These are phyloP conservation scores for Dicerorhinus sumatrensis DNA, from an alignment of 2,113 vertebrate genomes.

Conservation along the genomic window DNA sequence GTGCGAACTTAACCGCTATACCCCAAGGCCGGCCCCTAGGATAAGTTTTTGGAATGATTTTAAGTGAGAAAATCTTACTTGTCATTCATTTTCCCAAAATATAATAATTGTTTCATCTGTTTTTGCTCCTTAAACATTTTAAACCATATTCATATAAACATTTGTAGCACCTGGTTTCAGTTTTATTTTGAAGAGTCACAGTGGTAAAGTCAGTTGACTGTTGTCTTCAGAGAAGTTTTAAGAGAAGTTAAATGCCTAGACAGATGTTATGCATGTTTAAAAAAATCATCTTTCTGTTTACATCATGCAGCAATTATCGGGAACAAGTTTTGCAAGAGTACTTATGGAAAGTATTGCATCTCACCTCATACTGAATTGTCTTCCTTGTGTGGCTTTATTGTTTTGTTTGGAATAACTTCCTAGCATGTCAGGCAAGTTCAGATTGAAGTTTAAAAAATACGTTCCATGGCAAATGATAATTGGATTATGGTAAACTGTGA, in stretches of 20 bases:
- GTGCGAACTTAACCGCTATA: too few species aligned
- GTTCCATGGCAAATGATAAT: conserved; percentile 39
- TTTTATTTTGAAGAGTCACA: conserved; percentile 11
- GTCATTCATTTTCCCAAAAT: neutral
- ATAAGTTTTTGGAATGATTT: neutral
- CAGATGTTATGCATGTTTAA: neutral
- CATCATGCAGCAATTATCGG: neutral
- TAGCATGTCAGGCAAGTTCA: conserved; percentile 36
- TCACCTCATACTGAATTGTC: neutral
- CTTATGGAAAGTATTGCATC: neutral
- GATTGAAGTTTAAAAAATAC: conserved; percentile 37
- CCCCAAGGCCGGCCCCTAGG: neutral
- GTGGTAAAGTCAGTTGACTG: neutral
- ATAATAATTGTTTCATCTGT: neutral
- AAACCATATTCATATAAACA: neutral
- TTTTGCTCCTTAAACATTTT: conserved; percentile 17
- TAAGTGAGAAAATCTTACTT: conserved; percentile 15
- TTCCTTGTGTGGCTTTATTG: conserved; percentile 22
- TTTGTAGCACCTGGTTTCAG: neutral
- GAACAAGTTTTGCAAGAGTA: conserved; percentile 30
- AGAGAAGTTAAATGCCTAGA: neutral
- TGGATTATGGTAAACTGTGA: conserved; percentile 14
- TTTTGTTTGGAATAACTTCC: conserved; percentile 56
- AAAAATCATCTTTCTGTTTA: neutral
- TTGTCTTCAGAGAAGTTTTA: conserved; percentile 21